phyloP scores from a whole-genome alignment of 2,888 invertebrate species.

The Tenthredo notha region DNA sequence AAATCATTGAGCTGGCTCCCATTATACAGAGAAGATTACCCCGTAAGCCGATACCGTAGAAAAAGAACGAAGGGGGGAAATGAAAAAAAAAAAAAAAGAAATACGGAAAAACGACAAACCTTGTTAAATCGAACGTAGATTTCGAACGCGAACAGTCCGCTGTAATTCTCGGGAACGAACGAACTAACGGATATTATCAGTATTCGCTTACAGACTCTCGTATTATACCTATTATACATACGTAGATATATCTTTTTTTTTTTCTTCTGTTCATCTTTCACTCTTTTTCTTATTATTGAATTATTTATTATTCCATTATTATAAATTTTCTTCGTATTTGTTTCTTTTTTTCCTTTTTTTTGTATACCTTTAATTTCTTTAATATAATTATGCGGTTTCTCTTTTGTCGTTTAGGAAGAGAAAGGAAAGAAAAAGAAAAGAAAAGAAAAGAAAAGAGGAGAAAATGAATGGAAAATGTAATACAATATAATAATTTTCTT shows the following conservation, averaged over 20 bases:
- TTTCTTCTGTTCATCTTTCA: background rate
- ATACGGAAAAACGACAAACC: background rate
- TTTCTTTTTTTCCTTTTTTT: background rate
- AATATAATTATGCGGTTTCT: background rate
- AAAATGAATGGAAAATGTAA: background rate
- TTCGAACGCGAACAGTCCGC: background rate
- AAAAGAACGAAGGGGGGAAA: background rate
- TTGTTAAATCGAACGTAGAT: constrained; percentile 3
- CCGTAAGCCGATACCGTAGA: background rate
- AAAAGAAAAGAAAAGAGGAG: background rate
- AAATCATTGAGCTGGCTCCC: constrained; percentile 17
- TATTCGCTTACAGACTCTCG: background rate
- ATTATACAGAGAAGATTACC: background rate
- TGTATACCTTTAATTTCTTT: background rate
- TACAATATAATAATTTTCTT: background rate
- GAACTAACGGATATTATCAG: background rate
- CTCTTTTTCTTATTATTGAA: background rate
- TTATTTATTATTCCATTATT: background rate
- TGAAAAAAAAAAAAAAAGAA: background rate
- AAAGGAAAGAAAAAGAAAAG: background rate
- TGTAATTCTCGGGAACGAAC: background rate
- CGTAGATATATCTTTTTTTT: background rate
- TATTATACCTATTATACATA: background rate
- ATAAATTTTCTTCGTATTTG: background rate
- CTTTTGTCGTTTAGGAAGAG: background rate